Percentiles rank a stretch among this genome's conserved stretches.
These are phyloP conservation scores for Scortum barcoo DNA, from an alignment of 2,113 vertebrate genomes.

Conservation along the genomic window DNA sequence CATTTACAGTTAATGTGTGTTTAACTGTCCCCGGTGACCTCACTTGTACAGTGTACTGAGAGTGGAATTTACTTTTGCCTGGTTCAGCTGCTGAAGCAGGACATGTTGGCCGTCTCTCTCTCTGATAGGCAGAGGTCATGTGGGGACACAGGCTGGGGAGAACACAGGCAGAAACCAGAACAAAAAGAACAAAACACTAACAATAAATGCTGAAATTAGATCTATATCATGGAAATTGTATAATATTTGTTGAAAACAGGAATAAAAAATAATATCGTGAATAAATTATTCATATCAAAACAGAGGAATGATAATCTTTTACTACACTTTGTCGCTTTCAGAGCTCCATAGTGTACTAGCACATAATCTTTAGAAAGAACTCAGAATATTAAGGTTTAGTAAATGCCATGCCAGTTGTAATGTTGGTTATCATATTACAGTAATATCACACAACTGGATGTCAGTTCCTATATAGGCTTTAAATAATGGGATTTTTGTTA, in stretches of 20 bases:
- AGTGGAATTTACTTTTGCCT: background rate
- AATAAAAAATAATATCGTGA: too few species aligned
- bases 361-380: too few species aligned
- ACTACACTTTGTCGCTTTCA: background rate
- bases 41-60: background rate
- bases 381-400: background rate
- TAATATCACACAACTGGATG: background rate
- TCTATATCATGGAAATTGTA: background rate
- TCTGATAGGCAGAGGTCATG: constrained; percentile 14
- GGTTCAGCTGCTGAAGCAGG: background rate
- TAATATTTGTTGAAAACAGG: too few species aligned
- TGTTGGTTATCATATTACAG: background rate
- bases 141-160: constrained; percentile 2
- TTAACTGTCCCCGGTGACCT: background rate
- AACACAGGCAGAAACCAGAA: too few species aligned
- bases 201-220: background rate
- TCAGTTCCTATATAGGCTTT: background rate
- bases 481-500: background rate
- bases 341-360: background rate
- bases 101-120: background rate
- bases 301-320: background rate
- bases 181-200: too few species aligned
- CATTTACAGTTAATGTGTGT: background rate
- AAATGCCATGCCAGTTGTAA: background rate
- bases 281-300: too few species aligned